Conservation (phyloP, 2,888 invertebrate genomes). For the Napeogenes sylphis region DNA sequence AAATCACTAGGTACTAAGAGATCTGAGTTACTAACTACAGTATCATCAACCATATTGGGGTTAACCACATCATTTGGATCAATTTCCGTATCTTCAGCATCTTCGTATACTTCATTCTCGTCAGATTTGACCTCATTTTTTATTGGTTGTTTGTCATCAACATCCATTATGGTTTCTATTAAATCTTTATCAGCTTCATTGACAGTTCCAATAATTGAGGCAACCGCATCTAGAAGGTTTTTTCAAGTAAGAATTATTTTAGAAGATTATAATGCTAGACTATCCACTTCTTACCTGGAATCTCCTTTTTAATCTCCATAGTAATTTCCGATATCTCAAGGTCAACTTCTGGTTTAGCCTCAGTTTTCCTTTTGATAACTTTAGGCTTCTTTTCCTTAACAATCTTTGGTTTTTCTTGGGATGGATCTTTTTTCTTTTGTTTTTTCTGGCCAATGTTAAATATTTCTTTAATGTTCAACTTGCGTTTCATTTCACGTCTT, state of each 20-base stretch:
- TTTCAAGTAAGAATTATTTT: conserved; percentile 8
- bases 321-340: conserved; percentile 34
- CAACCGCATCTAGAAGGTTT: conserved; percentile 55
- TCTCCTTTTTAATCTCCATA: conserved; percentile 40
- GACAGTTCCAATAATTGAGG: conserved; percentile 62
- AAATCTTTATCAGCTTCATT: conserved; percentile 29
- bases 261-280: background rate
- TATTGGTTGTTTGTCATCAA: conserved; percentile 3
- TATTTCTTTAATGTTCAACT: conserved; percentile 82
- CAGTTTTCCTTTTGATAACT: conserved; percentile 37
- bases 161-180: conserved; percentile 5
- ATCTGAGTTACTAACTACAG: conserved; percentile 13
- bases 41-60: conserved; percentile 1
- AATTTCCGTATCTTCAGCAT: conserved; percentile 15
- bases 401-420: conserved; percentile 38
- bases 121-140: conserved; percentile 11
- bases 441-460: conserved; percentile 79
- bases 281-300: conserved; percentile 49
- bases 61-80: conserved; percentile 24
- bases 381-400: conserved; percentile 50
- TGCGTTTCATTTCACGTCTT: conserved; percentile 82
- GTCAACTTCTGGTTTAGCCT: conserved; percentile 32
- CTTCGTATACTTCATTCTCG: conserved; percentile 27
- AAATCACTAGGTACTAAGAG: conserved; percentile 23
- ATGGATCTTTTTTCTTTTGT: conserved; percentile 40